These are phyloP conservation scores for Leucoraja ocellata DNA, from an alignment of 2,797 vertebrate genomes.

Conservation along the genomic window DNA sequence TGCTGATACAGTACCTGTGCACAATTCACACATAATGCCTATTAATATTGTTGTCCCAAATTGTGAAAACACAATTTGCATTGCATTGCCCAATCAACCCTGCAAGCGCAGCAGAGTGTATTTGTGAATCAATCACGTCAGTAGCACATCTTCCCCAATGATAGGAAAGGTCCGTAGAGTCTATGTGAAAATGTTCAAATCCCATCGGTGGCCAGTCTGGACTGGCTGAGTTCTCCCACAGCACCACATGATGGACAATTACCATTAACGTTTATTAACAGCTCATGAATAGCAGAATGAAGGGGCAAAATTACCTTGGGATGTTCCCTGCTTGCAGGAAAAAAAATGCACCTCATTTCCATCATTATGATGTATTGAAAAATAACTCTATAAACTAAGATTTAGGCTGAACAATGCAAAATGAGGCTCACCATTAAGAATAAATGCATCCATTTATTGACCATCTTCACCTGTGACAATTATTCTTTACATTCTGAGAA, in stretches of 20 bases:
- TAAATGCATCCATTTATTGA: background rate
- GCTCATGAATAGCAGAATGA: background rate
- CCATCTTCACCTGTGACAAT: background rate
- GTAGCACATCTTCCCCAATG: background rate
- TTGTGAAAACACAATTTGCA: background rate
- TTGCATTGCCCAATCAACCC: background rate
- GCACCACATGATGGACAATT: background rate
- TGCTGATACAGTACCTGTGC: constrained; percentile 40
- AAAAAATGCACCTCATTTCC: background rate
- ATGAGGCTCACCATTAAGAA: background rate
- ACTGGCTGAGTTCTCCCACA: background rate
- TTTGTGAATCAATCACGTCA: background rate
- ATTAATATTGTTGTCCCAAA: background rate
- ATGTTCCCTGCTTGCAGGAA: background rate
- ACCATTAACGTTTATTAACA: background rate
- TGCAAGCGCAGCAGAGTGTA: background rate
- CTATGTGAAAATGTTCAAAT: background rate
- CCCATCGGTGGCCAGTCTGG: background rate
- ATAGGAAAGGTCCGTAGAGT: background rate
- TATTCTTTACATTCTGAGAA: background rate
- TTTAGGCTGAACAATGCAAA: background rate
- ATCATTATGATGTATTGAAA: background rate
- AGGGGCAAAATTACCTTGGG: background rate
- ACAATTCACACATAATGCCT: background rate
- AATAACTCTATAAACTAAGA: background rate